Conservation (phyloP, 2,888 invertebrate species). For the Pseudolycoriella hygida region DNA sequence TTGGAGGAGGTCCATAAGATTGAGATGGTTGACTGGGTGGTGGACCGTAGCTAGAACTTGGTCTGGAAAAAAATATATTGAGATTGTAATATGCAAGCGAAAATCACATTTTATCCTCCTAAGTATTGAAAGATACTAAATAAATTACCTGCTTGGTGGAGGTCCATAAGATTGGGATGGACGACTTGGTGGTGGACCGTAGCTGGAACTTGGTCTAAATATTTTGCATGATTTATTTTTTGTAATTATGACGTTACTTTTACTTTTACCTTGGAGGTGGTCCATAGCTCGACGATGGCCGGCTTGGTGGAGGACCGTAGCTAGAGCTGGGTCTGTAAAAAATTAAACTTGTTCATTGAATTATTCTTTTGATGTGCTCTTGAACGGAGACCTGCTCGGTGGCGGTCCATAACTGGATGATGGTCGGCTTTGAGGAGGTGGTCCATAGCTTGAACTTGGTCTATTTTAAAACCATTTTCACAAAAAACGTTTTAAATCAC, state of each 20-base stretch:
- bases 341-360: constrained; percentile 31
- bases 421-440: not conserved
- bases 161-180: not conserved
- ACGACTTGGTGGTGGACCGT: constrained; percentile 21
- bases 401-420: constrained; percentile 21
- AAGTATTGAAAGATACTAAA: too few species aligned
- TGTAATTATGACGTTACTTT: too few species aligned
- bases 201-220: constrained; percentile 29
- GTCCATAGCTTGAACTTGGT: not conserved
- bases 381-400: constrained; percentile 16
- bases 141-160: constrained; percentile 7
- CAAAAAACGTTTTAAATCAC: too few species aligned
- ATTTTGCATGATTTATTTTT: too few species aligned
- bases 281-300: constrained; percentile 18
- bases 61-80: too few species aligned
- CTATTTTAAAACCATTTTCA: too few species aligned
- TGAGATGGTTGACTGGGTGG: not conserved
- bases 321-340: constrained; percentile 16
- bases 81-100: too few species aligned
- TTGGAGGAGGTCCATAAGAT: constrained; percentile 12
- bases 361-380: constrained; percentile 12
- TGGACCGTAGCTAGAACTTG: not conserved
- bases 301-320: constrained; percentile 12
- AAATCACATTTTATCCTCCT: too few species aligned
- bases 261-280: too few species aligned